phyloP scores from a whole-genome alignment of 2,797 vertebrate species.

The Gastrophryne carolinensis region DNA sequence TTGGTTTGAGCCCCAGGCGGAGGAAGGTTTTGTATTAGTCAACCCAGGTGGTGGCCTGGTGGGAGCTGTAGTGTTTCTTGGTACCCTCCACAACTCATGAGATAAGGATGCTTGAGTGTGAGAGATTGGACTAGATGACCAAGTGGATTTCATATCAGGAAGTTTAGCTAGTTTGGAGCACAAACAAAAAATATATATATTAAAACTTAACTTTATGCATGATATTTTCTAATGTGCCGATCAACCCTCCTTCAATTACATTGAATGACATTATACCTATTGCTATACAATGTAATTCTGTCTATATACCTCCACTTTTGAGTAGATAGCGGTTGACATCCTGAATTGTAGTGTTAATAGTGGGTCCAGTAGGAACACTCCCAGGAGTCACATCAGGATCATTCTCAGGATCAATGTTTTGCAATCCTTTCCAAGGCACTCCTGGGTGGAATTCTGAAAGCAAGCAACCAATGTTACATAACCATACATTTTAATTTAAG shows the following conservation, averaged over 20 bases:
- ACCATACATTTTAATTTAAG: neutral
- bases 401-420: conserved; percentile 97
- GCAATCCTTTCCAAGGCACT: conserved; percentile 97
- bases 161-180: conserved; percentile 79
- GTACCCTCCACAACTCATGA: conserved; percentile 97
- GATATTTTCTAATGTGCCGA: too few relatives aligned
- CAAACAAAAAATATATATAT: neutral
- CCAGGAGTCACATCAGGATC: conserved; percentile 98
- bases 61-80: conserved; percentile 84
- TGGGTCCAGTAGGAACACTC: conserved; percentile 92
- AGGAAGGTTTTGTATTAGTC: conserved; percentile 89
- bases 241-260: too few relatives aligned
- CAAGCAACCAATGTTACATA: neutral
- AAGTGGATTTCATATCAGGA: conserved; percentile 93
- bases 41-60: conserved; percentile 92
- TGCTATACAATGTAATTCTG: too few relatives aligned
- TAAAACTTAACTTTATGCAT: too few relatives aligned
- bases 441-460: conserved; percentile 93
- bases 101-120: conserved; percentile 92
- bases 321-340: conserved; percentile 97
- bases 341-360: conserved; percentile 97
- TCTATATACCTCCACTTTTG: conserved; percentile 90
- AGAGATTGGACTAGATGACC: conserved; percentile 90
- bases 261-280: too few relatives aligned
- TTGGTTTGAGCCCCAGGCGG: conserved; percentile 90